Evolutionary conservation across 2,113 vertebrate species (phyloP), one percentile per base, ranked within the genome.

Genomic region (Cyanoramphus novaezelandiae): DNA sequence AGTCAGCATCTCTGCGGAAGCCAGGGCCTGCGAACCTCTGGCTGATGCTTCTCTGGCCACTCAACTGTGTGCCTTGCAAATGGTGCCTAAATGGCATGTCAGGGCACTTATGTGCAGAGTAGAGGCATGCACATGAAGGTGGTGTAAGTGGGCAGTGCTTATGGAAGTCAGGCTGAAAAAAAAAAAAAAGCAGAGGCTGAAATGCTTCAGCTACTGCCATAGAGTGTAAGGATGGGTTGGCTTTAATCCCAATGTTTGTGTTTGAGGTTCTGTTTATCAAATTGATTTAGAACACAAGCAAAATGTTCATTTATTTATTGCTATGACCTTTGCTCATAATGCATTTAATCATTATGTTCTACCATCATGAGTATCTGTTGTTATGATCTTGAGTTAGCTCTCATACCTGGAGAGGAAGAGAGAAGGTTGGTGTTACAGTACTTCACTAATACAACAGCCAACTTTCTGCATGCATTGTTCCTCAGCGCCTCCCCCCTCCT

Each of bases 1-100:
- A 97, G 88, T 96, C 95, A 91, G 86, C 75, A 39, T 31, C 86
- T 49, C 64, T 92, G 70, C 44, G 1, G 13, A 21, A 10, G 25
- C 69, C 35, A 37, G 67, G 41, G 49, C 76, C 41, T 9, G 18
- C 1, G 35, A 33, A 60, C 57, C 71, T 81, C 37, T 64, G 0
- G 1, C 23, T 85, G 1, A 1, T 24, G 76, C 46, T 77, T 50
- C 55, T 43, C 39, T 31, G 27, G 27, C 49, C 1, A 0, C 74
- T 64, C 63, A 29, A 67, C 41, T 23, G 5, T 1, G 1, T 0
- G 0, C 67, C 49, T 47, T 35, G 63, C 74, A 19, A 19, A 17
- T 3, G 8, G 64, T 31, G 35, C 53, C 33, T 52, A 57, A 53
- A 17, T 15, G 43, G 47, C 43, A 4, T 0, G 3, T 65, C 43